A percentile compares a stretch with the other conserved stretches of the same genome.
Evolutionary conservation across 2,113 vertebrate genomes (phyloP).

Genomic region (Chamaetylas fuelleborni): DNA sequence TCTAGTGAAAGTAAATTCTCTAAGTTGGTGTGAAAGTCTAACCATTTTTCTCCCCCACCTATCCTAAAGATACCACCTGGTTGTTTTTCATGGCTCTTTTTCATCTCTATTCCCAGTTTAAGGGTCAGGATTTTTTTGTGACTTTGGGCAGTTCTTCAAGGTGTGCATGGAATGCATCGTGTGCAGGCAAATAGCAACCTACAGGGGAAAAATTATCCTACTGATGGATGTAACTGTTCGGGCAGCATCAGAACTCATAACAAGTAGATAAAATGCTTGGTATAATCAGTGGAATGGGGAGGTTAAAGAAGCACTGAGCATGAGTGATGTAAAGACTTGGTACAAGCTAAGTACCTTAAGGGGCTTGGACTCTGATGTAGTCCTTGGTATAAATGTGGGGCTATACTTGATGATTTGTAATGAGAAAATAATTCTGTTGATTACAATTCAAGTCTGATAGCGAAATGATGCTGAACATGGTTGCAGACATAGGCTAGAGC

Average conservation of each 20-base stretch:
- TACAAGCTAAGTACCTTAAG: not conserved
- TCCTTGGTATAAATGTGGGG: not conserved
- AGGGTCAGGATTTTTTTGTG: not conserved
- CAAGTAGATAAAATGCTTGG: not conserved
- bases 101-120: not conserved
- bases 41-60: not conserved
- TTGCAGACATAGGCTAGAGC: not conserved
- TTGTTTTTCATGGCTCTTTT: not conserved
- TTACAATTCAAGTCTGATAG: not conserved
- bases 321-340: not conserved
- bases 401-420: not conserved
- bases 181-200: not conserved
- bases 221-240: not conserved
- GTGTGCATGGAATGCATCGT: rapidly evolving
- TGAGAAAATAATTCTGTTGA: not conserved
- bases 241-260: not conserved
- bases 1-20: not conserved
- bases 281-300: not conserved
- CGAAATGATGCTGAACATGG: not conserved
- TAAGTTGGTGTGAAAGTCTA: not conserved
- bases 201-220: not conserved
- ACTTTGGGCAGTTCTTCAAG: not conserved
- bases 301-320: not conserved
- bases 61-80: not conserved
- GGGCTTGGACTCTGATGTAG: not conserved